These are phyloP conservation scores for rabbit (Oryctolagus cuniculus) DNA, from an alignment of 2,113 vertebrate genomes.

Conservation along the genomic window mOryCun1.1 NC_091443.1:71952501-71953000, in stretches of 20 bases:
- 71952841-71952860: background rate
- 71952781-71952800: background rate
- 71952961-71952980: background rate
- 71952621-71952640: background rate
- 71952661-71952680: background rate
- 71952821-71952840: background rate
- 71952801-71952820: background rate
- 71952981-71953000: background rate
- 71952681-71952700: background rate
- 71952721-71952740: background rate
- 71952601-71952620: background rate
- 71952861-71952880: background rate
- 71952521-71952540: background rate
- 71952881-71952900: background rate
- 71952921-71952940: constrained; percentile 2
- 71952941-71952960: background rate
- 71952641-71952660: background rate
- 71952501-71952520: background rate
- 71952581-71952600: background rate
- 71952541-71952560: background rate
- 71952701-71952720: background rate
- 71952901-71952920: background rate
- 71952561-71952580: constrained; percentile 8
- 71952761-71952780: background rate
- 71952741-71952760: background rate